phyloP scores from a whole-genome alignment of 2,888 invertebrate species.

The Eupithecia dodoneata region DNA sequence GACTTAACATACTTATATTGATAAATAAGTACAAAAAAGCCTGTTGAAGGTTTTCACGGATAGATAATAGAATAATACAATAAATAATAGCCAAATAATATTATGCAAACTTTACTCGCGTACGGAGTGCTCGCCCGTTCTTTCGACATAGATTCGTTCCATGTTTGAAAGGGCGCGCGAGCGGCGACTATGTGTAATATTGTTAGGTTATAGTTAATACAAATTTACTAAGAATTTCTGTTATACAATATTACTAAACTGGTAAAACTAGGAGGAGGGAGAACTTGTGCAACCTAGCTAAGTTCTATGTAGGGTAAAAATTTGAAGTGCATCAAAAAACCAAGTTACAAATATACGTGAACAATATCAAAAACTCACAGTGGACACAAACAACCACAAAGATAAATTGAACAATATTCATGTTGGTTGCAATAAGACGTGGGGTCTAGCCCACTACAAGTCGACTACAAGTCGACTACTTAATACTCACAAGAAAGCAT shows the following conservation, averaged over 20 bases:
- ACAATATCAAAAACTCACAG: conserved; percentile 21
- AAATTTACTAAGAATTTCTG: neutral
- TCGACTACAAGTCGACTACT: neutral
- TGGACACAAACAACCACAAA: conserved; percentile 9
- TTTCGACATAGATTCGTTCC: neutral
- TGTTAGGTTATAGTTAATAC: neutral
- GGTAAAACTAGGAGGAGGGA: neutral
- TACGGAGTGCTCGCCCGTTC: neutral
- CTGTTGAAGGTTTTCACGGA: too few relatives aligned
- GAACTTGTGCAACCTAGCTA: neutral
- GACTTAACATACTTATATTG: too few relatives aligned
- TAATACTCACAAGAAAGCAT: neutral
- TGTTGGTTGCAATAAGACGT: conserved; percentile 11
- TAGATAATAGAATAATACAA: too few relatives aligned
- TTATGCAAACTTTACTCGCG: neutral
- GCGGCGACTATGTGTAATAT: neutral
- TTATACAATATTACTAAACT: neutral
- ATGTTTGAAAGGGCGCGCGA: too few relatives aligned
- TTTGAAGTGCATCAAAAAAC: too few relatives aligned
- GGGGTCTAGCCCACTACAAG: neutral
- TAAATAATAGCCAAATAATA: too few relatives aligned
- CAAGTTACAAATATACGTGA: neutral
- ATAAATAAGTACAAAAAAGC: too few relatives aligned
- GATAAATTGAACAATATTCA: conserved; percentile 21
- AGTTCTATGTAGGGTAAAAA: too few relatives aligned